Conservation (phyloP, 92 coral and sea anemone species). For the Palythoa grandiflora region DNA sequence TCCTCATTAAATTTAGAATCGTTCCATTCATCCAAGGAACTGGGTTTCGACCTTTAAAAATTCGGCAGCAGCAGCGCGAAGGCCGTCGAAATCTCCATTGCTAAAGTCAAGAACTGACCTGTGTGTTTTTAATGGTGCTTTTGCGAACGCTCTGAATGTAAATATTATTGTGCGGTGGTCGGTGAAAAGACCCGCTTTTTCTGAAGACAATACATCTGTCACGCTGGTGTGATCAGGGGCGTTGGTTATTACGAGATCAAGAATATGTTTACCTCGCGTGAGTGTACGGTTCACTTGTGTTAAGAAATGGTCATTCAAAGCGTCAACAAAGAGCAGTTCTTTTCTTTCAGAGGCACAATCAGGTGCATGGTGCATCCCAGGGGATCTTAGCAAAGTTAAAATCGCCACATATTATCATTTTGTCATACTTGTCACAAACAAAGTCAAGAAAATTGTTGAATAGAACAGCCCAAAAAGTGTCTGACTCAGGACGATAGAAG, state of each 20-base stretch:
- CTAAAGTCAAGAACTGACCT: slow-evolving; percentile 63
- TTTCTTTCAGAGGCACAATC: slow-evolving; percentile 52
- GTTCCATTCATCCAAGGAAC: slow-evolving; percentile 69
- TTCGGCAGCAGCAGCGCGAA: slow-evolving; percentile 44
- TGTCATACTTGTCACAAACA: slow-evolving; percentile 54
- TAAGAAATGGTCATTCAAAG: slow-evolving; percentile 56
- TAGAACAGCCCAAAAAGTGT: slow-evolving; percentile 44
- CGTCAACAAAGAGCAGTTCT: slow-evolving; percentile 53
- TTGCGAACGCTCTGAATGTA: slow-evolving; percentile 49
- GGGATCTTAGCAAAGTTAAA: slow-evolving; percentile 64
- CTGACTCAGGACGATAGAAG: slow-evolving; percentile 38
- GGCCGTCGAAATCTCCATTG: slow-evolving; percentile 57
- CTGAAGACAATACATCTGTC: slow-evolving; percentile 39
- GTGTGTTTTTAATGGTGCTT: slow-evolving; percentile 45
- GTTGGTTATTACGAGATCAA: slow-evolving; percentile 59
- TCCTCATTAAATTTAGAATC: slow-evolving; percentile 58
- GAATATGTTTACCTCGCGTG: slow-evolving; percentile 55
- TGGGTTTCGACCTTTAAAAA: slow-evolving; percentile 54
- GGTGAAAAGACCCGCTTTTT: slow-evolving; percentile 52
- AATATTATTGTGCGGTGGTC: slow-evolving; percentile 63
- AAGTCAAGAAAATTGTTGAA: slow-evolving; percentile 50
- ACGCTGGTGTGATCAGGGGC: slow-evolving; percentile 46
- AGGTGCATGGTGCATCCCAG: slow-evolving; percentile 36
- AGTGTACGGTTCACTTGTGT: slow-evolving; percentile 62
- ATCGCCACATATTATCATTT: slow-evolving; percentile 68